Conservation (phyloP, 1,140 invertebrate species). For the roundworm (Caenorhabditis elegans) region WBcel235 BX284603.4:1576001-1576500, state of each 20-base stretch:
- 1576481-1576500: neutral
- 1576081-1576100: neutral
- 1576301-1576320: no score
- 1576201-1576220: neutral
- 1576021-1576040: no score
- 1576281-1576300: no score
- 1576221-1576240: neutral
- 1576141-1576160: slow-evolving; percentile 24
- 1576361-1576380: no score
- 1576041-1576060: no score
- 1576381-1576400: neutral
- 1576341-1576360: no score
- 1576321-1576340: no score
- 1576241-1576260: neutral
- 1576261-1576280: no score
- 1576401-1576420: neutral
- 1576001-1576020: no score
- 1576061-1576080: no score
- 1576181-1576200: slow-evolving; percentile 24
- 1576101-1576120: slow-evolving; percentile 7
- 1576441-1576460: slow-evolving; percentile 9
- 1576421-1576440: slow-evolving; percentile 17
- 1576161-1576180: slow-evolving; percentile 30
- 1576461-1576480: slow-evolving; percentile 30
- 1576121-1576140: neutral